Conservation (phyloP, 2,888 invertebrate species). For the Pristionchus fissidentatus region DNA sequence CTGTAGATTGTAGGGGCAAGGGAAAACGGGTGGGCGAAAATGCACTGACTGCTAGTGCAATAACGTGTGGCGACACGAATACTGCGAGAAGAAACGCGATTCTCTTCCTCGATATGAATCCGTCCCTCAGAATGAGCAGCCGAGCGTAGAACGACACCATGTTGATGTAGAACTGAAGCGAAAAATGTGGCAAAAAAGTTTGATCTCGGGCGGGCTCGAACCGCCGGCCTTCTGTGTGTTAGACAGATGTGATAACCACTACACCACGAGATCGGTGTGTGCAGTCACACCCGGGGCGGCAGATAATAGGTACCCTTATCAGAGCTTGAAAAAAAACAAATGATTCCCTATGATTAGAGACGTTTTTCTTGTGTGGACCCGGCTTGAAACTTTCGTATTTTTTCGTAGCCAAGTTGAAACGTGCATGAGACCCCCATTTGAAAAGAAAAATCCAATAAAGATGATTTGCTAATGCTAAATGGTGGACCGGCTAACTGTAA, state of each 20-base stretch:
- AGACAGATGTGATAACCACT: constrained; percentile 39
- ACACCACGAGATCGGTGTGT: constrained; percentile 38
- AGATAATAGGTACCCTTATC: too few species aligned
- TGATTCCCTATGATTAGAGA: too few species aligned
- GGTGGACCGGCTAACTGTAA: background rate
- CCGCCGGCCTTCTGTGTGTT: constrained; percentile 42
- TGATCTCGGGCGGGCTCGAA: constrained; percentile 39
- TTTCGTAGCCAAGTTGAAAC: background rate
- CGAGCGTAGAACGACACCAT: constrained; percentile 6
- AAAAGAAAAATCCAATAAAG: too few species aligned
- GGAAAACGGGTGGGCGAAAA: background rate
- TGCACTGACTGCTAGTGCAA: background rate
- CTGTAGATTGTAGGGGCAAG: background rate
- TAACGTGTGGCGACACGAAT: background rate
- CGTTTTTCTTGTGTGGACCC: too few species aligned
- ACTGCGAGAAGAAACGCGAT: background rate
- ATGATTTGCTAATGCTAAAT: background rate
- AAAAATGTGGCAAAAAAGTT: background rate
- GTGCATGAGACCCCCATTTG: too few species aligned
- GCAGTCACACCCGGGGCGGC: too few species aligned
- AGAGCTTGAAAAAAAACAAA: too few species aligned
- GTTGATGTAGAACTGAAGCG: constrained; percentile 30
- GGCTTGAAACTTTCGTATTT: background rate
- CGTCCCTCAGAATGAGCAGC: background rate
- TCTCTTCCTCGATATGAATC: background rate